Base-by-base conservation (phyloP, 2,113 vertebrate genomes). In the Nyctibius bracteatus region DNA sequence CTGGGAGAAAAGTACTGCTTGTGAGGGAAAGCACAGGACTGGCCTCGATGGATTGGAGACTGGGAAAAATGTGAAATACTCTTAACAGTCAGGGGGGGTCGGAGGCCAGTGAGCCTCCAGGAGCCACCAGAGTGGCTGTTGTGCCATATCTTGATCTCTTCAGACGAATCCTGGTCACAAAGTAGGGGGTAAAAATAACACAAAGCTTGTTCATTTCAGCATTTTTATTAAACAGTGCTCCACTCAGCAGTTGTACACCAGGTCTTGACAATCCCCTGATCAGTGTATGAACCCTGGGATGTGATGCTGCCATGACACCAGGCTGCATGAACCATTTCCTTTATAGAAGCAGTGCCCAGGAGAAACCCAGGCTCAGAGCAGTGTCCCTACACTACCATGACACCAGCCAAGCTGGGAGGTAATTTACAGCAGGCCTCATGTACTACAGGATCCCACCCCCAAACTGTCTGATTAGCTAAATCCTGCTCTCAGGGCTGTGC, bases 211-310 rank as follows among this genome's bases (percentile, higher is more conserved):
- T 89, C 3, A 2, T 72, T 94, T 95, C 20, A 79, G 35, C 9
- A 18, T 71, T 94, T 94, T 96, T 95, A 96, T 92, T 96, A 81
- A 93, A 66, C n/a, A 67, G 31, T 37, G 71, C 52, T 74, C 24
- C 63, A 51, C 18, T n/a, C 33, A 24, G 58, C 66, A 63, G 37
- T 28, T 55, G 70, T 77, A 66, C n/a, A n/a, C 7, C 44, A 63
- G 52, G 33, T 59, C 59, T 80, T 37, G 35, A 74, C 2, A 1
- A 27, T 35, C 20, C 54, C 61, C 55, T 52, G 27, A 35, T 18
- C 23, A 33, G 21, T 10, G 10, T 18, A 81, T 3, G 2, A 78
- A 58, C 33, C 15, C 62, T 46, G 35, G 66, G 39, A 30, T 1
- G 6, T 12, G 2, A 30, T 37, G 51, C 35, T 80, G 59, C 47